A percentile compares a stretch with the other conserved stretches of the same genome.
phyloP scores from a whole-genome alignment of 2,113 vertebrate species.

The Toxotes chatareus region DNA sequence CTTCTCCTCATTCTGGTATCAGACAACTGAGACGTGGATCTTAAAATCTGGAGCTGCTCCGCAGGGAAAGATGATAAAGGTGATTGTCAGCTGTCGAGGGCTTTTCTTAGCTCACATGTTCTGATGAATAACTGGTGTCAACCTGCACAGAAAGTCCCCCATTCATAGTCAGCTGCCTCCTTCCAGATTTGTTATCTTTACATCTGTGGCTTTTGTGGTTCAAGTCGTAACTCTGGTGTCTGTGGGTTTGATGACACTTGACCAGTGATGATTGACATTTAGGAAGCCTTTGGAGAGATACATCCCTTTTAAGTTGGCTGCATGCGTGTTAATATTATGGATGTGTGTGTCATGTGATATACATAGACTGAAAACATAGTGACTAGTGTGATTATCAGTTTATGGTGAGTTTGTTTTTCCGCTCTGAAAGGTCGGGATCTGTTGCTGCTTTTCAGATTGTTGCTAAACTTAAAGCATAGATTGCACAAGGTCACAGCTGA shows the following conservation, averaged over 20 bases:
- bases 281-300: not conserved
- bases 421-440: not conserved
- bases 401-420: not conserved
- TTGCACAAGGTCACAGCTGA: not conserved
- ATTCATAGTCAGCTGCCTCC: not conserved
- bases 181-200: not conserved
- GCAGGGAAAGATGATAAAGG: slow-evolving; percentile 21
- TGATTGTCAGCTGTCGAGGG: slow-evolving; percentile 12
- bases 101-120: not conserved
- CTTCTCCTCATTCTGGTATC: not conserved
- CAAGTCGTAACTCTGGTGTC: not conserved
- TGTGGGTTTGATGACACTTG: not conserved
- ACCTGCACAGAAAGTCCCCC: not conserved
- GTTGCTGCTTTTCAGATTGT: not conserved
- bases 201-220: not conserved
- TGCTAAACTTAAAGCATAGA: not conserved
- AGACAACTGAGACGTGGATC: not conserved
- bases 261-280: not conserved
- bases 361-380: not conserved
- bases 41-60: slow-evolving; percentile 46
- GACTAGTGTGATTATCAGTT: not conserved
- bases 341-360: slow-evolving; percentile 1
- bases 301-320: not conserved
- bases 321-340: not conserved
- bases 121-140: not conserved